Evolutionary conservation across 2,888 invertebrate species (phyloP).

Genomic region (Rhingia campestris): DNA sequence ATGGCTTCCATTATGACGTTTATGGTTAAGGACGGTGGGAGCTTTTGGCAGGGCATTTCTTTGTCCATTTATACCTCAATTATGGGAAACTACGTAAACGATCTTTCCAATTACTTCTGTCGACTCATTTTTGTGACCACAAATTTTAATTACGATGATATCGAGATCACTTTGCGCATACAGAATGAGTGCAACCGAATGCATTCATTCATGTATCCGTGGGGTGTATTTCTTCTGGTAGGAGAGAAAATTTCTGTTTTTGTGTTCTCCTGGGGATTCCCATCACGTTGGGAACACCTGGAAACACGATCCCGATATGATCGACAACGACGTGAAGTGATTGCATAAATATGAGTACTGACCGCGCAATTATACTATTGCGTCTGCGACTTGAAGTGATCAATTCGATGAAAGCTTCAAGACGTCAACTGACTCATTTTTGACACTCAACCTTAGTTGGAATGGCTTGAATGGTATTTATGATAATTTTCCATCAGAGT

Average conservation of each 20-base stretch:
- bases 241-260: background rate
- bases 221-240: background rate
- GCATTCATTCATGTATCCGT: conserved; percentile 4
- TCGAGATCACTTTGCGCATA: conserved; percentile 13
- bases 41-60: background rate
- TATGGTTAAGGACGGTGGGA: background rate
- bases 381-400: too few species aligned
- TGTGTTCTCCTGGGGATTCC: conserved; percentile 23
- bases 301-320: background rate
- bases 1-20: too few species aligned
- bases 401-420: too few species aligned
- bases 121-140: conserved; percentile 43
- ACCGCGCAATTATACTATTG: too few species aligned
- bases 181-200: conserved; percentile 9
- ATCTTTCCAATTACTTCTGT: conserved; percentile 30
- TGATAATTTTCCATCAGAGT: too few species aligned
- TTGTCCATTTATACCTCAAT: background rate
- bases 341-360: too few species aligned
- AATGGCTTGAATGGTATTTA: too few species aligned
- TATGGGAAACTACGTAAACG: conserved; percentile 43
- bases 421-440: too few species aligned
- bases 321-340: background rate
- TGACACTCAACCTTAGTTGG: too few species aligned
- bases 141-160: conserved; percentile 33
- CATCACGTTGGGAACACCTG: conserved; percentile 10